These are phyloP conservation scores for Sciurus vulgaris DNA, from an alignment of 2,797 vertebrate species.

Conservation along the genomic window DNA sequence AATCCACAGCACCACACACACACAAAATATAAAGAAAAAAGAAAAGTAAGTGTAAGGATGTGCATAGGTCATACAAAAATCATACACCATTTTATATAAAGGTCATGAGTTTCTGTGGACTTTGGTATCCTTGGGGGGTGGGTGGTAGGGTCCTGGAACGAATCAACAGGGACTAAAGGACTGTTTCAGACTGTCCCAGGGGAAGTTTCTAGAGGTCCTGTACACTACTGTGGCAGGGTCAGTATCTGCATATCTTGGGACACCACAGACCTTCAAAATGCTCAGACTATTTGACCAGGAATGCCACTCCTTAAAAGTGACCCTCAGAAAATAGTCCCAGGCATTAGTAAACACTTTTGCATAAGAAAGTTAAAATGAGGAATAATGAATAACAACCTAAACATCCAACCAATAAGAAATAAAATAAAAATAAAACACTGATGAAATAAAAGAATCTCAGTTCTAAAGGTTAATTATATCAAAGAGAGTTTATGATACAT, in stretches of 20 bases:
- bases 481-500: not conserved
- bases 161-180: not conserved
- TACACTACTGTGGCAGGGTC: rapidly evolving
- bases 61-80: not conserved
- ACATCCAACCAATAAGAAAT: not conserved
- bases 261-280: not conserved
- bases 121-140: not conserved
- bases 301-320: not conserved
- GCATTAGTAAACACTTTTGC: not conserved
- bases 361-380: not conserved
- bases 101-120: not conserved
- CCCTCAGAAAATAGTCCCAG: not conserved
- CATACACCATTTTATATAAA: not conserved
- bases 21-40: too few species aligned
- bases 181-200: not conserved
- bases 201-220: not conserved
- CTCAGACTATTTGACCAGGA: not conserved
- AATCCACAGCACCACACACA: too few species aligned
- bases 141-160: not conserved
- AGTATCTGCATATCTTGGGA: not conserved
- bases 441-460: not conserved
- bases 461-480: not conserved
- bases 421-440: not conserved
- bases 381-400: not conserved
- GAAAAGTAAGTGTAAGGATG: not conserved